A percentile compares a stretch with the other conserved stretches of the same genome.
phyloP scores from a whole-genome alignment of 2,113 vertebrate genomes.

The Onychostruthus taczanowskii region DNA sequence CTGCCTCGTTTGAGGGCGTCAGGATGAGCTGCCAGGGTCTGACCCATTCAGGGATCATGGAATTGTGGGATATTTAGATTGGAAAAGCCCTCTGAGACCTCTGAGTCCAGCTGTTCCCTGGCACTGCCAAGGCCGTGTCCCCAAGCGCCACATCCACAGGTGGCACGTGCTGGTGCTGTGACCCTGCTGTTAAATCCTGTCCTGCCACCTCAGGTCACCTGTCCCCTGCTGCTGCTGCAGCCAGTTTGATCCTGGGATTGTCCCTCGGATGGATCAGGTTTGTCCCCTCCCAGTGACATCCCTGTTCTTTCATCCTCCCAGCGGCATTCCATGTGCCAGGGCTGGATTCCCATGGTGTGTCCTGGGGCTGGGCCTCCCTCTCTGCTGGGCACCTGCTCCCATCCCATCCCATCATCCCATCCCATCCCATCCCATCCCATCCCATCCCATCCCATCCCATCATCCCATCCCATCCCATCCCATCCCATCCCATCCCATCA shows the following conservation, averaged over 20 bases:
- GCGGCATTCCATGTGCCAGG: accelerated
- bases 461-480: neutral
- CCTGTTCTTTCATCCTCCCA: neutral
- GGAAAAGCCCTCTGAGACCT: neutral
- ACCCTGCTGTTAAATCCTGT: neutral
- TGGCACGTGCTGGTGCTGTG: neutral
- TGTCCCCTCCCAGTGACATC: neutral
- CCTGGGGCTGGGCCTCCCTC: neutral
- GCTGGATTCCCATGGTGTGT: neutral
- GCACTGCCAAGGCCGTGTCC: neutral
- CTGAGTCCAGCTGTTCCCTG: accelerated
- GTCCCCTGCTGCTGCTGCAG: neutral
- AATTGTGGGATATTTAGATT: neutral
- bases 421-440: neutral
- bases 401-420: neutral
- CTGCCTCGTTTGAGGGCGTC: accelerated
- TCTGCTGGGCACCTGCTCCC: neutral
- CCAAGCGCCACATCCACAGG: neutral
- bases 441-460: neutral
- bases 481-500: neutral
- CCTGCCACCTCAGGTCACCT: neutral
- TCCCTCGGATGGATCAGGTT: neutral
- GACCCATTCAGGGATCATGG: neutral
- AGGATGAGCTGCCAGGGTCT: neutral
- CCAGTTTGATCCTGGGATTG: neutral